Evolutionary conservation across 2,888 invertebrate species (phyloP).

Genomic region (Oligia latruncula): DNA sequence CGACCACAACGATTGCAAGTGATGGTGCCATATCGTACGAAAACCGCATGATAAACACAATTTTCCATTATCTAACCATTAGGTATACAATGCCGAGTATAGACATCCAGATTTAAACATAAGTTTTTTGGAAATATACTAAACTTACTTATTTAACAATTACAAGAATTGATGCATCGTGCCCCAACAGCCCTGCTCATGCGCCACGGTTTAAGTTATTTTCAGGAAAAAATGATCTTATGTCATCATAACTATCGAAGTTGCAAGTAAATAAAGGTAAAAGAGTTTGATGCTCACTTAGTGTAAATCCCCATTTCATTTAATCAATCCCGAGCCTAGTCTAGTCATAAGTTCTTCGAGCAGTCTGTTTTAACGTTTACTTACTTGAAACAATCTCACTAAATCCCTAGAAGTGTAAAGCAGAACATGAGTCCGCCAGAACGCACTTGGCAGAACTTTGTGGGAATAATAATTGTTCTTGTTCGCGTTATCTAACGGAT

Average conservation of each 20-base stretch:
- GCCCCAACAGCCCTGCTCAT: not conserved
- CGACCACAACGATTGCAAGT: not conserved
- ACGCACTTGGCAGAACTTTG: not conserved
- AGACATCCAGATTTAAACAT: slow-evolving; percentile 36
- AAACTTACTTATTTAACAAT: slow-evolving; percentile 7
- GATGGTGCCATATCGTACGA: slow-evolving; percentile 12
- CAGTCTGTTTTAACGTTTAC: slow-evolving; percentile 32
- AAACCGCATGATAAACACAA: slow-evolving; percentile 5
- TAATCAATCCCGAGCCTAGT: slow-evolving; percentile 16
- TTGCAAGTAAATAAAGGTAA: slow-evolving; percentile 31
- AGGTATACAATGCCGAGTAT: slow-evolving; percentile 22
- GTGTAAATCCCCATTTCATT: slow-evolving; percentile 12
- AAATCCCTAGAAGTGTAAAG: not conserved
- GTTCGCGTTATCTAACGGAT: not conserved
- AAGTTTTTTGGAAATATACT: not conserved
- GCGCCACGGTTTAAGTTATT: not conserved
- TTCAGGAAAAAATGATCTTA: not conserved
- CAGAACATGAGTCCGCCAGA: not conserved
- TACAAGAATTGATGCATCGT: slow-evolving; percentile 28
- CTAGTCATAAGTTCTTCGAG: slow-evolving; percentile 38
- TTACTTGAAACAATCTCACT: slow-evolving; percentile 32
- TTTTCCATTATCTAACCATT: slow-evolving; percentile 12
- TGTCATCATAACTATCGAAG: not conserved
- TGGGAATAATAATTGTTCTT: not conserved
- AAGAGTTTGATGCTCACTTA: slow-evolving; percentile 20